Evolutionary conservation across 2,113 vertebrate genomes (phyloP).

Genomic region (Rynchops niger): DNA sequence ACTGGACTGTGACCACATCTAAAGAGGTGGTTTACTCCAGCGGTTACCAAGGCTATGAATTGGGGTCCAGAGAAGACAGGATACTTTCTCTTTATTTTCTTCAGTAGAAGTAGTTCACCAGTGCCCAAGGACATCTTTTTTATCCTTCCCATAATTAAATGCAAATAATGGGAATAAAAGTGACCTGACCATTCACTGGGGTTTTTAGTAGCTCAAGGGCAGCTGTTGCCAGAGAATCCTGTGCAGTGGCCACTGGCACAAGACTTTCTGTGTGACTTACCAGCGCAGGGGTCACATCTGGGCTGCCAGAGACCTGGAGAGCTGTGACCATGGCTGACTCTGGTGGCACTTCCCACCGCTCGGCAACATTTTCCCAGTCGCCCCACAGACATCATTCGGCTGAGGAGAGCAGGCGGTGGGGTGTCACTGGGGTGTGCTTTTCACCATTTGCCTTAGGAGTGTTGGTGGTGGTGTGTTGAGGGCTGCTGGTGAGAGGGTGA

Average conservation of each 20-base stretch:
- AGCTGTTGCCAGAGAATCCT: neutral
- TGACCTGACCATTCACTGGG: too few species aligned
- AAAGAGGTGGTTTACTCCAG: neutral
- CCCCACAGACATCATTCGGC: neutral
- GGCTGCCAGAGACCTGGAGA: neutral
- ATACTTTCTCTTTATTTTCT: neutral
- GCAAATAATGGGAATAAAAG: neutral
- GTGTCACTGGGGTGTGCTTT: fast-evolving
- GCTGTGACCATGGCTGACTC: neutral
- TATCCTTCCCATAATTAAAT: neutral
- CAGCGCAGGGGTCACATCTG: fast-evolving
- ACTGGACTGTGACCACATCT: neutral
- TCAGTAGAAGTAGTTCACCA: neutral
- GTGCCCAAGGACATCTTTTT: neutral
- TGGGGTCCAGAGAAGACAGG: neutral
- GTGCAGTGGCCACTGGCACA: neutral
- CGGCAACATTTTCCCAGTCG: fast-evolving
- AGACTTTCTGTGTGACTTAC: neutral
- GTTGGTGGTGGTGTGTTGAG: neutral
- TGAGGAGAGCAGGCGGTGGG: neutral
- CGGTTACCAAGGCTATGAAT: neutral
- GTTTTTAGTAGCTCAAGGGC: neutral
- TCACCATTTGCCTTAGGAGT: neutral
- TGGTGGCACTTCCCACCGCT: neutral
- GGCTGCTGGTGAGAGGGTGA: neutral